These are phyloP conservation scores for Paracanthobrama guichenoti DNA, from an alignment of 2,113 vertebrate species.

Conservation along the genomic window DNA sequence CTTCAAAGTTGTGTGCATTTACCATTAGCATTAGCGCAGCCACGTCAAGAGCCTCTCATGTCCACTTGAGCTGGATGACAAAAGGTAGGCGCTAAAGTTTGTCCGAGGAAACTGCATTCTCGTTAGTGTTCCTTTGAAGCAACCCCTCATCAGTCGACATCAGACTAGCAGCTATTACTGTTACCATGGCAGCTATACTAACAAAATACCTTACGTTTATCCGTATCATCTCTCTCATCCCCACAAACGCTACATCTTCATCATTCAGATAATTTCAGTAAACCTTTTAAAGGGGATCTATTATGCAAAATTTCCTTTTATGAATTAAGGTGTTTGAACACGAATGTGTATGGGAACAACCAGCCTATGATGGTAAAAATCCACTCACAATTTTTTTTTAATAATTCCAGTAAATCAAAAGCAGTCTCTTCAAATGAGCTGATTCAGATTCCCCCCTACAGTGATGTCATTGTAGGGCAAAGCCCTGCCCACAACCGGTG, in stretches of 20 bases:
- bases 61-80: background rate
- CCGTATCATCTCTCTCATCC: background rate
- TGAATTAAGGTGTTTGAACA: too few species aligned
- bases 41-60: conserved; percentile 1
- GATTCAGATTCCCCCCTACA: too few species aligned
- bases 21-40: background rate
- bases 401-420: too few species aligned
- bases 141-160: conserved; percentile 13
- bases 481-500: too few species aligned
- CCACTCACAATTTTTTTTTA: too few species aligned
- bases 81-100: background rate
- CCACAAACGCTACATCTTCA: background rate
- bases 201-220: background rate
- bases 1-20: background rate
- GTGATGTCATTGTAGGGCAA: too few species aligned
- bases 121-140: background rate
- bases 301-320: too few species aligned
- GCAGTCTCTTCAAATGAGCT: too few species aligned
- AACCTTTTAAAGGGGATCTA: too few species aligned
- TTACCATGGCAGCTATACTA: conserved; percentile 57
- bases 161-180: conserved; percentile 47
- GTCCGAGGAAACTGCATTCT: background rate
- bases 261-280: background rate
- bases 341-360: too few species aligned
- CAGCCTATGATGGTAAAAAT: too few species aligned